A percentile compares a stretch with the other conserved stretches of the same genome.
Evolutionary conservation across 2,797 vertebrate genomes (phyloP).

Genomic region (Pangasius djambal): DNA sequence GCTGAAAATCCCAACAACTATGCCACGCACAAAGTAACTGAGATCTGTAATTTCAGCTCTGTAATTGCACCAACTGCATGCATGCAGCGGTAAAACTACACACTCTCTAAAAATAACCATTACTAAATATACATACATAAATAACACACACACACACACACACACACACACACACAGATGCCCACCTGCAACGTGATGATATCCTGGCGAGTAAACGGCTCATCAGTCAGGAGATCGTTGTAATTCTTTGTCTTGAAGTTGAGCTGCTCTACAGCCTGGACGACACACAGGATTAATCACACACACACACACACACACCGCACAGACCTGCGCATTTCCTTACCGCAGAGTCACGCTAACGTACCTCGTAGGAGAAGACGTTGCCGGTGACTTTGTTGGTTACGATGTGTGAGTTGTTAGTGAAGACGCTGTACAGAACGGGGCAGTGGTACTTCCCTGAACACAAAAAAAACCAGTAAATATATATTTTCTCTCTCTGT

Average conservation of each 20-base stretch:
- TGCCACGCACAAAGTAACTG: neutral
- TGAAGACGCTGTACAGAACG: constrained; percentile 93
- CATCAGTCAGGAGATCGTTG: constrained; percentile 91
- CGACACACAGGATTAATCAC: constrained; percentile 20
- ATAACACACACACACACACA: neutral
- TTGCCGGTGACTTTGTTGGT: constrained; percentile 91
- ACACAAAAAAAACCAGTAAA: neutral
- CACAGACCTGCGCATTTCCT: neutral
- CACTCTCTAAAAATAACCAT: neutral
- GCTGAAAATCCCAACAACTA: neutral
- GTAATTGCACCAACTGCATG: neutral
- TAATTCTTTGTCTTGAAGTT: constrained; percentile 95
- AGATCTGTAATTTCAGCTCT: neutral
- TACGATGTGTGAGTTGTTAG: constrained; percentile 94
- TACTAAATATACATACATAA: neutral
- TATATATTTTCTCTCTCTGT: neutral
- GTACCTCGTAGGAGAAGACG: constrained; percentile 91
- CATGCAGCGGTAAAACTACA: neutral
- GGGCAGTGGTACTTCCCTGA: constrained; percentile 96
- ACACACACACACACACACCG: neutral
- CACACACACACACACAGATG: neutral
- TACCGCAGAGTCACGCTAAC: neutral
- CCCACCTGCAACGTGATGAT: constrained; percentile 89
- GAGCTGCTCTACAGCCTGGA: constrained; percentile 92
- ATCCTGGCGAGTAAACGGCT: constrained; percentile 90